These are phyloP conservation scores for Epinotia ramella DNA, from an alignment of 2,888 invertebrate genomes.

Conservation along the genomic window DNA sequence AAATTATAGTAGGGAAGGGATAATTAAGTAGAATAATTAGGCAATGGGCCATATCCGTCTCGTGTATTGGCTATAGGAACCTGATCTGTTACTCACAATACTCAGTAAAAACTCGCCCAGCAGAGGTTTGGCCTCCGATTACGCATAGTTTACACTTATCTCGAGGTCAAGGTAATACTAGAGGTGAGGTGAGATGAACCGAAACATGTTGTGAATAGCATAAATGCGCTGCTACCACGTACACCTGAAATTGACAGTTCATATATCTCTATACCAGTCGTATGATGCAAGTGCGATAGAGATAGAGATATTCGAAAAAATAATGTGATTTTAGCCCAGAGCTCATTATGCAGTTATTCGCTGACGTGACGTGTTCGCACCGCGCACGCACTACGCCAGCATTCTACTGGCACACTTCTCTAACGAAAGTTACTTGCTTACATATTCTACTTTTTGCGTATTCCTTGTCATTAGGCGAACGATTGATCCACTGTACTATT, in stretches of 20 bases:
- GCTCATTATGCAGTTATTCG: conserved; percentile 69
- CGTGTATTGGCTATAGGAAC: conserved; percentile 61
- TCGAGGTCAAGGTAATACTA: background rate
- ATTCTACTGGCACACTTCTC: conserved; percentile 77
- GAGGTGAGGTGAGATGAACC: background rate
- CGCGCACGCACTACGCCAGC: conserved; percentile 63
- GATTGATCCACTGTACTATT: conserved; percentile 63
- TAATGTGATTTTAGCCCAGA: conserved; percentile 46
- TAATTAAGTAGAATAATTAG: conserved; percentile 14
- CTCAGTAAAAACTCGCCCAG: background rate
- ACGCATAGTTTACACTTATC: background rate
- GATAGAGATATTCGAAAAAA: too few relatives aligned
- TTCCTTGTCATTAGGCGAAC: conserved; percentile 61
- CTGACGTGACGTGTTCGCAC: conserved; percentile 51
- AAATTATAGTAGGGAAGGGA: background rate
- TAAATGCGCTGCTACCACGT: background rate
- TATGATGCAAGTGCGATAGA: too few relatives aligned
- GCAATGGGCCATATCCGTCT: conserved; percentile 63
- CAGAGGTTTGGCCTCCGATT: background rate
- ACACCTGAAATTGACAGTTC: too few relatives aligned
- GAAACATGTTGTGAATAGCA: conserved; percentile 4
- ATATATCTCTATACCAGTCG: too few relatives aligned
- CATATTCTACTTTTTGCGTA: conserved; percentile 74
- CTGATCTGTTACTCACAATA: too few relatives aligned
- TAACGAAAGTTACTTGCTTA: conserved; percentile 77